Conservation (phyloP, 2,797 vertebrate species). For the Periophthalmus magnuspinnatus region DNA sequence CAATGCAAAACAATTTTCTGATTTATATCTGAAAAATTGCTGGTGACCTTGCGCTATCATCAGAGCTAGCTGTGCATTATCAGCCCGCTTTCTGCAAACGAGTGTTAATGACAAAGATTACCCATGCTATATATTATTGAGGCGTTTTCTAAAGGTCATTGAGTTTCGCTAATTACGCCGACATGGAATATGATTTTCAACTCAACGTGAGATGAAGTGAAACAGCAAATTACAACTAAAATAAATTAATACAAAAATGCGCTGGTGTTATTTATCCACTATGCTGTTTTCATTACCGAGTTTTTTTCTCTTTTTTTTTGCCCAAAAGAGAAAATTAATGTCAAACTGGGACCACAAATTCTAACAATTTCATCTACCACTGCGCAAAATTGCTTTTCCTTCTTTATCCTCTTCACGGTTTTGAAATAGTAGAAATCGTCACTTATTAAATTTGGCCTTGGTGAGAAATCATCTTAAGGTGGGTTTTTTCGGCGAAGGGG, state of each 20-base stretch:
- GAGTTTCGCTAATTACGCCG: conserved; percentile 50
- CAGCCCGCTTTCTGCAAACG: conserved; percentile 55
- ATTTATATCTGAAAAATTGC: conserved; percentile 69
- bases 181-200: conserved; percentile 35
- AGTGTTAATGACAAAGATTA: conserved; percentile 65
- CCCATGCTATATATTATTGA: conserved; percentile 43
- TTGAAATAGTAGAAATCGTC: conserved; percentile 26
- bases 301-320: conserved; percentile 36
- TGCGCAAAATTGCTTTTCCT: conserved; percentile 14
- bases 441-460: conserved; percentile 15
- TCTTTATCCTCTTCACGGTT: conserved; percentile 24
- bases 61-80: conserved; percentile 61
- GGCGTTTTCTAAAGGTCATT: conserved; percentile 57
- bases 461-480: conserved; percentile 17
- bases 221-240: conserved; percentile 28
- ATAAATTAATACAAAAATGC: conserved; percentile 12
- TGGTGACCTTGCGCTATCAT: conserved; percentile 57
- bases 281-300: conserved; percentile 19
- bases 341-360: conserved; percentile 10
- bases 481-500: background rate
- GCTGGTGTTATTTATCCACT: background rate
- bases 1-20: conserved; percentile 65
- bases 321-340: conserved; percentile 17
- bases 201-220: conserved; percentile 35
- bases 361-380: conserved; percentile 17